Base-by-base conservation (phyloP, 2,888 invertebrate genomes). In the Coelinius sp. region DNA sequence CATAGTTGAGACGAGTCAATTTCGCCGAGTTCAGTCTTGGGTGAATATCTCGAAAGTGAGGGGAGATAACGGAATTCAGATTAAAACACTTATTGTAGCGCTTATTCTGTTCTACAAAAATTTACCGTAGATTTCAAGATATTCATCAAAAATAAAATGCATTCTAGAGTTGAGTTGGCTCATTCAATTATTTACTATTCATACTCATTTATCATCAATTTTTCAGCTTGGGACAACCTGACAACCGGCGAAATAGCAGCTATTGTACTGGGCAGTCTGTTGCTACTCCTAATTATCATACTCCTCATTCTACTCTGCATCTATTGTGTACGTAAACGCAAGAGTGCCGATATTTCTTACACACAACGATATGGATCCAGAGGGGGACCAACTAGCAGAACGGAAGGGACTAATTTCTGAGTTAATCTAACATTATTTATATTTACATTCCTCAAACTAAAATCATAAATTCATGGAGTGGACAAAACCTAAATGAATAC, bases 251-350 rank as follows among this genome's bases (percentile, higher is more conserved):
- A 92, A 1, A 93, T 95, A 73, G 92, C 93, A 0, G 94, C 94
- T 0, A 92, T 95, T 72, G 91, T 91, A 0, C 83, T 95, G 0
- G 94, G 93, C 0, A 89, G 90, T 0, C 82, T 95, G 1, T 82
- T 94, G 1, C 81, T 92, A 0, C 87, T 95, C 65, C 86, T 93
- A 0, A 81, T 95, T 0, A 89, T 94, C 52, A 84, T 91, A 3
- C 80, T 92, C 0, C 83, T 93, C 2, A 88, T 91, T 46, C 85
- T 91, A 75, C 83, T 91, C 1, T 90, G 93, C 66, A 88, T 91
- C 70, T 92, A 91, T 89, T 93, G 92, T 82, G 89, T 91, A 68
- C 90, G 89, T 75, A 88, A 90, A 73, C 89, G 90, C 74, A 77
- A 89, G 87, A 84, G 90, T 89, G 49, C 90, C 89, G 92, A 94